Evolutionary conservation across 1,140 invertebrate species (phyloP), one percentile per base, ranked within the genome.

Genomic region (Cydia strobilella): DNA sequence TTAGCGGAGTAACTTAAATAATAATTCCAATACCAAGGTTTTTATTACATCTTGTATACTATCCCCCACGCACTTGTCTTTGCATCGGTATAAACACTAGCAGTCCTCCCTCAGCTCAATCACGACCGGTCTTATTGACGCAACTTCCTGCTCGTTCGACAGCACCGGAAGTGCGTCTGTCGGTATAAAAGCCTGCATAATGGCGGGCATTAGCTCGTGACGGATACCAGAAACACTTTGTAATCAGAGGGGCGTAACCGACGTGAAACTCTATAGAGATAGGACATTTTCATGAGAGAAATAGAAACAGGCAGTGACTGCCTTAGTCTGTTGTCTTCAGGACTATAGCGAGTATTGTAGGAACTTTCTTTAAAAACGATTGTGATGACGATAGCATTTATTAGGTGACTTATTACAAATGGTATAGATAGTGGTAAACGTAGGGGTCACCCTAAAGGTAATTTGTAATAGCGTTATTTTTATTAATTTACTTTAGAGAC

Each of bases 111-210:
- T 59, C 20, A 59, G 54, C 54, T 59, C 54, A 59, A 59, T 59
- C 54, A 59, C 54, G 54, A 12, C 54, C 54, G 54, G 20, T 59
- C 54, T 59, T 59, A 59, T 23, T 59, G 54, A 23, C 54, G 54
- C 9, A n/a, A 59, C 54, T 23, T 59, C 54, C 54, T 20, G 54
- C 54, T 59, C 54, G 54, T 59, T 59, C 54, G 54, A 59, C 54
- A 23, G 18, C 54, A 59, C 54, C 54, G 54, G 54, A 59, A 59
- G 54, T 59, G 54, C 54, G 54, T 59, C 54, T 59, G 54, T 59
- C 54, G 18, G 54, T 59, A 59, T 59, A 59, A 59, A 59, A 59
- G 54, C 54, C 54, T 59, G 54, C 54, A 59, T 59, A 59, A 59
- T 59, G 54, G 54, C 54, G 54, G 20, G 20, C 54, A 59, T 59